These are phyloP conservation scores for Dasypogon diadema DNA, from an alignment of 2,888 invertebrate species.

Conservation along the genomic window DNA sequence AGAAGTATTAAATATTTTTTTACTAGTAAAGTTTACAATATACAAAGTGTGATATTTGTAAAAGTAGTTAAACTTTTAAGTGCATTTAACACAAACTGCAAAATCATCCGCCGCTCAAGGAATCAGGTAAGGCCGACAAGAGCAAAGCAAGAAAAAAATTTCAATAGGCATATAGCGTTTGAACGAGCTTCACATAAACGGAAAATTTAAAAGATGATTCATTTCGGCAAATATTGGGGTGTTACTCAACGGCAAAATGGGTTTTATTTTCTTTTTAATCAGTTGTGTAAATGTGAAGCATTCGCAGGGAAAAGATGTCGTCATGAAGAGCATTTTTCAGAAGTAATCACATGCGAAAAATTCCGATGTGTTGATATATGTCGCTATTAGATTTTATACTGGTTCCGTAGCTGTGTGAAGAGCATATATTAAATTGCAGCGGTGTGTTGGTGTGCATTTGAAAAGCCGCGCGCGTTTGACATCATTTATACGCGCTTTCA, in stretches of 20 bases:
- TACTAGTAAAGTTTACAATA: neutral
- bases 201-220: slow-evolving; percentile 21
- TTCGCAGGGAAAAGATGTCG: slow-evolving; percentile 7
- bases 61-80: slow-evolving; percentile 12
- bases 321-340: slow-evolving; percentile 23
- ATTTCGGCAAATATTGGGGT: slow-evolving; percentile 2
- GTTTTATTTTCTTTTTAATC: slow-evolving; percentile 15
- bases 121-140: slow-evolving; percentile 42
- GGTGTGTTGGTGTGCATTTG: slow-evolving; percentile 19
- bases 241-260: neutral
- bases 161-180: too few relatives aligned
- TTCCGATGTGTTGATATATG: slow-evolving; percentile 31
- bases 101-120: slow-evolving; percentile 47
- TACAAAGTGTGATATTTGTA: neutral
- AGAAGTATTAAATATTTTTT: slow-evolving; percentile 7
- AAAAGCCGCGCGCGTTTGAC: slow-evolving; percentile 49
- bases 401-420: neutral
- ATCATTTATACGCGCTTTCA: slow-evolving; percentile 43
- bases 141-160: slow-evolving; percentile 11
- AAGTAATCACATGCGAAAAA: slow-evolving; percentile 42
- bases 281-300: neutral
- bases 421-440: neutral
- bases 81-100: slow-evolving; percentile 38
- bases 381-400: neutral
- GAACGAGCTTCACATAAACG: slow-evolving; percentile 25